These are phyloP conservation scores for Apocrypta bakeri DNA, from an alignment of 1,140 invertebrate species.

Conservation along the genomic window DNA sequence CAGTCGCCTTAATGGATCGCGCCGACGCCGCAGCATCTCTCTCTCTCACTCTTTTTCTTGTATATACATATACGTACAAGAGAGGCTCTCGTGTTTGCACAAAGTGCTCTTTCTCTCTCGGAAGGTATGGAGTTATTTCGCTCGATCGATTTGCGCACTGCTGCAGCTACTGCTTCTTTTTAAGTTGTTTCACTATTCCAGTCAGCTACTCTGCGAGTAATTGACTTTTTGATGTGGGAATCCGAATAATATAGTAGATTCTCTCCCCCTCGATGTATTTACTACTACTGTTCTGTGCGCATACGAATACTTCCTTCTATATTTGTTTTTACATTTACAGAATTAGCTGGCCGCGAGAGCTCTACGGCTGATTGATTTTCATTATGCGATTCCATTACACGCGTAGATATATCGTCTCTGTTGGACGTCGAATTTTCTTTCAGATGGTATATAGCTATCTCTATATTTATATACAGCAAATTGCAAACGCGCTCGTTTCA, in stretches of 20 bases:
- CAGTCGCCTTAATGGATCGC: conserved; percentile 44
- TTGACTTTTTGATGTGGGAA: conserved; percentile 50
- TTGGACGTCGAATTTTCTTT: background rate
- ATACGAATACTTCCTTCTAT: background rate
- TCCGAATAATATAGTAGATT: conserved; percentile 41
- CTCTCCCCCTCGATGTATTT: background rate
- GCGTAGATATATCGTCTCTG: background rate
- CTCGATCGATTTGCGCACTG: conserved; percentile 46
- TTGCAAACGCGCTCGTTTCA: conserved; percentile 4
- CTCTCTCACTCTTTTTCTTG: background rate
- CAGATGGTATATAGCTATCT: background rate
- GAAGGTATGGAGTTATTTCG: conserved; percentile 40
- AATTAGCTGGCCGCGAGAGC: background rate
- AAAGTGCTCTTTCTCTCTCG: no score
- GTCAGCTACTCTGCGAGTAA: no score
- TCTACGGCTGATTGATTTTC: conserved; percentile 49
- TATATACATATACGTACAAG: conserved; percentile 6
- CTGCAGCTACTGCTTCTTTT: conserved; percentile 20
- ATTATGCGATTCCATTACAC: conserved; percentile 38
- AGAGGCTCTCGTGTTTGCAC: conserved; percentile 31
- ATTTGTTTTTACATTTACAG: conserved; percentile 29
- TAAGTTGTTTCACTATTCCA: conserved; percentile 34
- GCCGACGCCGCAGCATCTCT: background rate
- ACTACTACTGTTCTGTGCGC: background rate
- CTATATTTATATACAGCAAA: background rate